Percentiles rank a stretch among this genome's conserved stretches.
Conservation (phyloP, 2,888 invertebrate genomes). For the Exocentrus adspersus region DNA sequence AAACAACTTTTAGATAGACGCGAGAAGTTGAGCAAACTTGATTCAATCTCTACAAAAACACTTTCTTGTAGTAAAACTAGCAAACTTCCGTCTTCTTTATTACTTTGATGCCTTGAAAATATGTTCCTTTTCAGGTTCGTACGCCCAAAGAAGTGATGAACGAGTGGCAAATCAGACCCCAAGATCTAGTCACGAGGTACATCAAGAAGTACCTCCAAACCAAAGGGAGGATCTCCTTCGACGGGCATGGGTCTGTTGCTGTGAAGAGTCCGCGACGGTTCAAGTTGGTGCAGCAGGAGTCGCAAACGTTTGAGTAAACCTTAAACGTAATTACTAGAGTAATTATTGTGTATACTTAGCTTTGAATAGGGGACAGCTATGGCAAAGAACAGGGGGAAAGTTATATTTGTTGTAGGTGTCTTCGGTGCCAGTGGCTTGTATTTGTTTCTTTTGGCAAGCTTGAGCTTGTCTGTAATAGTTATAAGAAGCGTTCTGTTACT, state of each 20-base stretch:
- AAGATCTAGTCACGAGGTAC: slow-evolving; percentile 82
- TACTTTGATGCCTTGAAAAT: too few species aligned
- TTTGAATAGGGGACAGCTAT: slow-evolving; percentile 7
- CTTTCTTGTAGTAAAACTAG: too few species aligned
- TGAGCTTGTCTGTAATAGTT: slow-evolving; percentile 12
- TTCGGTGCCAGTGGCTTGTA: not conserved
- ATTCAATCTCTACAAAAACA: too few species aligned
- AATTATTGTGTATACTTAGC: slow-evolving; percentile 9
- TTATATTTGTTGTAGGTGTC: slow-evolving; percentile 13
- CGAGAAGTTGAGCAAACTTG: too few species aligned
- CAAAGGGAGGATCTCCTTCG: slow-evolving; percentile 75
- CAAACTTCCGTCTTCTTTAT: too few species aligned
- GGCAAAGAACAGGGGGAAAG: not conserved
- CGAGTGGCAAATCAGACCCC: slow-evolving; percentile 92
- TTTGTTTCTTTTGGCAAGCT: slow-evolving; percentile 14
- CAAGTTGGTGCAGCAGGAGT: slow-evolving; percentile 90
- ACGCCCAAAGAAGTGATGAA: slow-evolving; percentile 89
- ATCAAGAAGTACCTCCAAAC: slow-evolving; percentile 85
- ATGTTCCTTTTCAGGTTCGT: slow-evolving; percentile 72
- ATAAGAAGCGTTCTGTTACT: slow-evolving; percentile 14
- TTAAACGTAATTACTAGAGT: not conserved
- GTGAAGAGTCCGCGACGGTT: slow-evolving; percentile 88
- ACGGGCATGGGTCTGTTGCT: slow-evolving; percentile 81
- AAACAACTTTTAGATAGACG: too few species aligned
- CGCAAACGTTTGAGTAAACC: slow-evolving; percentile 88